These are phyloP conservation scores for Otocyon megalotis DNA, from an alignment of 2,113 vertebrate genomes.

Conservation along the genomic window DNA sequence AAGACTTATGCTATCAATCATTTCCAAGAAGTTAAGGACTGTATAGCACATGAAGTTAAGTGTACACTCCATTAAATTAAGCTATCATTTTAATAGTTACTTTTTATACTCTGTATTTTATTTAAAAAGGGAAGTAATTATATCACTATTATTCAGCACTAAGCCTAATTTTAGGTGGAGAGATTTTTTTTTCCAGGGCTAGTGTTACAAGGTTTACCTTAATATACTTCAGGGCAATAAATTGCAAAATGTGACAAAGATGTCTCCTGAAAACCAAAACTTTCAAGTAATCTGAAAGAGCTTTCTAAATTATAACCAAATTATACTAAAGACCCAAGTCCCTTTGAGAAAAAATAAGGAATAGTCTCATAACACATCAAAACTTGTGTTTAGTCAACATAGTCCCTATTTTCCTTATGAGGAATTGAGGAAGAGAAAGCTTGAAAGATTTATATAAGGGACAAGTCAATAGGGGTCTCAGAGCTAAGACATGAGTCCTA, in stretches of 20 bases:
- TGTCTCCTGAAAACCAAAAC: not conserved
- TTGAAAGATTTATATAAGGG: not conserved
- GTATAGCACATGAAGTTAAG: not conserved
- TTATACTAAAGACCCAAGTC: not conserved
- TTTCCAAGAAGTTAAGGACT: not conserved
- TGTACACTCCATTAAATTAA: not conserved
- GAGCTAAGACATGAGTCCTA: not conserved
- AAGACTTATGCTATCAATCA: not conserved
- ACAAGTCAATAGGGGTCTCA: not conserved
- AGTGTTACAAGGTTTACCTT: not conserved
- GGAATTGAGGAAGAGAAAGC: not conserved
- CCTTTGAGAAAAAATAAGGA: not conserved
- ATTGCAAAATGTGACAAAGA: not conserved
- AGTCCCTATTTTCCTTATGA: not conserved
- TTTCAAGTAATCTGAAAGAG: not conserved
- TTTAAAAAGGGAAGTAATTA: not conserved
- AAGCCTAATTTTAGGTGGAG: not conserved
- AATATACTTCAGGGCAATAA: not conserved
- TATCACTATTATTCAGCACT: not conserved
- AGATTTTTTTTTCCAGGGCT: not conserved
- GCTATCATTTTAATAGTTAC: not conserved
- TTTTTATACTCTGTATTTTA: not conserved
- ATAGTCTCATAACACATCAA: not conserved
- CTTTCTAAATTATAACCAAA: constrained; percentile 14
- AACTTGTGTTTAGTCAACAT: not conserved